These are phyloP conservation scores for Eospalax fontanierii DNA, from an alignment of 2,797 vertebrate genomes.

Conservation along the genomic window DNA sequence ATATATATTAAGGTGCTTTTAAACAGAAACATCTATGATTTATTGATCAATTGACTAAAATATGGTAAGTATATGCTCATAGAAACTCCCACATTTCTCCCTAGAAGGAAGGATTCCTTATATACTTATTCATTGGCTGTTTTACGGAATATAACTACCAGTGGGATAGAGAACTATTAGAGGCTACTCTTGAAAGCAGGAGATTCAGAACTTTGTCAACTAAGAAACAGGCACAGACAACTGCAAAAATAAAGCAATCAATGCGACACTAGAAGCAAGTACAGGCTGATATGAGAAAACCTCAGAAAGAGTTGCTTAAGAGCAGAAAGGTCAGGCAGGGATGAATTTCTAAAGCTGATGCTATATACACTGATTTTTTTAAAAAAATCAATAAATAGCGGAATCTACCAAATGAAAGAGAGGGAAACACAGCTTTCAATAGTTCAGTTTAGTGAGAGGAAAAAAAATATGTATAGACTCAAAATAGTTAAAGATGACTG, in stretches of 20 bases:
- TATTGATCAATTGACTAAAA: background rate
- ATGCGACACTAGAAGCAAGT: background rate
- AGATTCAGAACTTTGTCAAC: conserved; percentile 6
- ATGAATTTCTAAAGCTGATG: conserved; percentile 9
- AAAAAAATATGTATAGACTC: too few relatives aligned
- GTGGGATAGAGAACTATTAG: background rate
- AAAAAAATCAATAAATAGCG: too few relatives aligned
- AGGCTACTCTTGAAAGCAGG: background rate
- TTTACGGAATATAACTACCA: background rate
- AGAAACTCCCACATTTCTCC: background rate
- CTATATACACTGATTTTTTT: background rate
- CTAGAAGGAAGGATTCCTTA: background rate
- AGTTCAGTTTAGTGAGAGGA: too few relatives aligned
- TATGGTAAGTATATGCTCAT: background rate
- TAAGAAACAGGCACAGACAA: conserved; percentile 52
- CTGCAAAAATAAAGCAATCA: conserved; percentile 46
- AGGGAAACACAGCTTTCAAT: too few relatives aligned
- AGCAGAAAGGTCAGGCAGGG: background rate
- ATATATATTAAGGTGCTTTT: background rate
- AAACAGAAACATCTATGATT: conserved; percentile 12
- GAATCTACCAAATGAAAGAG: too few relatives aligned
- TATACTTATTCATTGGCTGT: background rate
- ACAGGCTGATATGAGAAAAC: conserved; percentile 16
- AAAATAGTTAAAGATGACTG: conserved; percentile 14
- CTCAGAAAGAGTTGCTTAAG: background rate